Evolutionary conservation across 2,797 vertebrate species (phyloP), one percentile per base, ranked within the genome.

Genomic region (Oophaga sylvatica): DNA sequence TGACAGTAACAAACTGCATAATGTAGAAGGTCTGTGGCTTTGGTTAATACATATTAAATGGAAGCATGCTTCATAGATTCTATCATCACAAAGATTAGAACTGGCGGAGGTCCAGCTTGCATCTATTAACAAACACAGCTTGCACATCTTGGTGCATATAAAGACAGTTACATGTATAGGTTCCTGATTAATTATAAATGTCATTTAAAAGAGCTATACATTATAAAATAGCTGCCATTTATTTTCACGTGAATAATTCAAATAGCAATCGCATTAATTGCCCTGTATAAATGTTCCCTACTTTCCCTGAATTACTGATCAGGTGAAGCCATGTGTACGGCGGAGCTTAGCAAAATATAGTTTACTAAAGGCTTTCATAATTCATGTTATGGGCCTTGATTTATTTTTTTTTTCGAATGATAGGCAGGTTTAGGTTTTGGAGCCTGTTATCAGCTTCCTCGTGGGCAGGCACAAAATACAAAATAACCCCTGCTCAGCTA

Each of bases 11-110:
- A 88, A 88, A 88, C 78, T n/a, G 60, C 87, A 70, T 31, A 70
- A 78, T 86, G 73, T 70, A 82, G 79, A 86, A 82, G 84, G 84
- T 89, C 84, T 62, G 63, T 31, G 84, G 19, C 70, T 77, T 26
- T 83, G 80, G 84, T 83, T 89, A 86, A 82, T 79, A 71, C 84
- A 81, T 83, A 89, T 89, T 86, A 83, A 83, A 83, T 83, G 68
- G 71, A 86, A 79, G 62, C 84, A 89, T 77, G 84, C 79, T 86
- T 89, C 87, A 86, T 86, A 78, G 88, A 89, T 85, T 88, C 83
- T 77, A 89, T 89, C 70, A 78, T 89, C 88, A 79, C 77, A 86
- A 62, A 71, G 80, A 82, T 89, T 56, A 82, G 20, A 70, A 62
- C 68, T 89, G 87, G 87, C 87, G 45, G 31, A 26, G 20, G 60